Evolutionary conservation across 53 echinoderm and acorn worm genomes (phyloP), one percentile per base, ranked within the genome.

Genomic region (Actinopyga echinites): DNA sequence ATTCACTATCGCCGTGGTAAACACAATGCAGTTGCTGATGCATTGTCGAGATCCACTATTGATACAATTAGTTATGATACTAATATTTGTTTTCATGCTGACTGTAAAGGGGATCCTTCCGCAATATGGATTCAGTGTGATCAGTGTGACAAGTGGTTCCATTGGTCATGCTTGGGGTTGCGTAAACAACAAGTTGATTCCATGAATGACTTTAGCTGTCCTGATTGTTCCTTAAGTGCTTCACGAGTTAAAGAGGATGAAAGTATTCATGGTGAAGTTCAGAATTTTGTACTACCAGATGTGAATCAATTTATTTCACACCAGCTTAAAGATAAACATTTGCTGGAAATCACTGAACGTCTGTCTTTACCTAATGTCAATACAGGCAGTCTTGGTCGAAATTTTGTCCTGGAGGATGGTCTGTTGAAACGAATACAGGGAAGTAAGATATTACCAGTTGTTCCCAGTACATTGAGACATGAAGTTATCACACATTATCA

Each of bases 81-180:
- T 28, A 19, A 37, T 19, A 28, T 20, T 1, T 86, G 86, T 25
- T 42, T 79, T 30, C 65, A 49, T 26, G 42, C 86, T 45, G 21
- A 64, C 8, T 78, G 78, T 64, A 64, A 64, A 26, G 64, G 64
- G 28, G 64, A 64, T 64, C 64, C 64, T n/a, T 64, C 64, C 17
- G 79, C 38, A 7, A 9, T 86, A 15, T 86, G 86, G 86, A 58
- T 86, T 5, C 86, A 86, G 37, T 86, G 86, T 26, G 65, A 86
- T 79, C 79, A 86, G 17, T 86, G 86, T 45, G 66, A 79, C 25
- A 22, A 29, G 12, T 86, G 86, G 86, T 86, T 28, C 53, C 87
- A 86, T 64, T 65, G 80, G 81, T 30, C 26, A 26, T 86, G 87
- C 29, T 53, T 87, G 36, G 26, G 61, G 19, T 8, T 81, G 12